Conservation (phyloP, 2,113 vertebrate genomes). For the Microtus richardsoni region DNA sequence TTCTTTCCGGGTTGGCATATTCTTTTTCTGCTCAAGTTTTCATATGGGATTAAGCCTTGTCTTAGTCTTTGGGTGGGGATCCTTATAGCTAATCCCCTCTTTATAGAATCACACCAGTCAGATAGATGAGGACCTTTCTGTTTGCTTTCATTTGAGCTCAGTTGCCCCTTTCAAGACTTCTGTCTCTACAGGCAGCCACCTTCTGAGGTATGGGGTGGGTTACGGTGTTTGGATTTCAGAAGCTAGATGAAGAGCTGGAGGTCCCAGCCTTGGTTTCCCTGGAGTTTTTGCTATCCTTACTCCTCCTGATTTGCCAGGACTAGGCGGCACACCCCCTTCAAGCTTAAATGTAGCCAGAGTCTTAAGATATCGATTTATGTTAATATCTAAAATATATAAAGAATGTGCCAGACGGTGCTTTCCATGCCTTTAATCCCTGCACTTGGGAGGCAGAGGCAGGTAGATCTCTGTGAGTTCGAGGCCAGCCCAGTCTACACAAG, state of each 20-base stretch:
- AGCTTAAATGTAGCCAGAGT: background rate
- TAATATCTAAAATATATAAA: background rate
- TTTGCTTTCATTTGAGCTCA: background rate
- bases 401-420: background rate
- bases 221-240: background rate
- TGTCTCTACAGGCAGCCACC: background rate
- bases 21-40: background rate
- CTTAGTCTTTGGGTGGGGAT: background rate
- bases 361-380: background rate
- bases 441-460: no score
- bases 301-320: background rate
- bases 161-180: background rate
- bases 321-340: fast-evolving
- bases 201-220: background rate
- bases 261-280: background rate
- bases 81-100: background rate
- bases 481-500: no score
- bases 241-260: background rate
- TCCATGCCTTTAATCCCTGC: no score
- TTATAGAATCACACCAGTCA: background rate
- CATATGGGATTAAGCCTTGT: background rate
- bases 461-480: no score
- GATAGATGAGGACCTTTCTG: background rate
- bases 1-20: background rate
- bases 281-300: background rate